Conservation (phyloP, 2,113 vertebrate species). For the Anolis sagrei region DNA sequence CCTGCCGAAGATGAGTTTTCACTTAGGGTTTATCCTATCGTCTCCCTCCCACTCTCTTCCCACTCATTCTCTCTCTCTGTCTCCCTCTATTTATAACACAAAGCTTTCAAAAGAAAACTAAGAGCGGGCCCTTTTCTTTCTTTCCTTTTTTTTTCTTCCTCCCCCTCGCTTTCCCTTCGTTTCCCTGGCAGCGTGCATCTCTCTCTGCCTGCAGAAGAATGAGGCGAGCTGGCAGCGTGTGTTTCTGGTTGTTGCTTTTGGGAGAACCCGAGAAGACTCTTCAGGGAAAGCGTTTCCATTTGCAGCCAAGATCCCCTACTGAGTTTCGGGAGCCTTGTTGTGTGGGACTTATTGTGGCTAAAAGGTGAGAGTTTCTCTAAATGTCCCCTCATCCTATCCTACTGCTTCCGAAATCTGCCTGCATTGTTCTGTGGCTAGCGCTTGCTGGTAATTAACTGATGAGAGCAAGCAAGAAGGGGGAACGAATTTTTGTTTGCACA, state of each 20-base stretch:
- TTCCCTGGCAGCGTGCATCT: slow-evolving; percentile 79
- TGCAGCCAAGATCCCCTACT: slow-evolving; percentile 63
- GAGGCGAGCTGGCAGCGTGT: slow-evolving; percentile 70
- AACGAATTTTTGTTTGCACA: neutral
- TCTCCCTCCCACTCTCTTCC: neutral
- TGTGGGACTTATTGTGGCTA: slow-evolving; percentile 70
- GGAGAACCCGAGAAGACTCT: slow-evolving; percentile 68
- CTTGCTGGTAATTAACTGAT: slow-evolving; percentile 65
- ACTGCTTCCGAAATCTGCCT: slow-evolving; percentile 56
- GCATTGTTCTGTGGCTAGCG: slow-evolving; percentile 72
- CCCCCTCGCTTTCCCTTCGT: slow-evolving; percentile 55
- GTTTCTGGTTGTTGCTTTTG: slow-evolving; percentile 69
- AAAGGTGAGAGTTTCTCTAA: slow-evolving; percentile 76
- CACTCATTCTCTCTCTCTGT: slow-evolving; percentile 31
- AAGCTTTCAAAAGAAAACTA: slow-evolving; percentile 71
- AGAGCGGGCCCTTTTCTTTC: slow-evolving; percentile 61
- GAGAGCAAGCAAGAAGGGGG: slow-evolving; percentile 53
- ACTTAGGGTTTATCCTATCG: slow-evolving; percentile 54
- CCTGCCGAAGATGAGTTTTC: slow-evolving; percentile 57
- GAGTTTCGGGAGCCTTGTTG: slow-evolving; percentile 70
- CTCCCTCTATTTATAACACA: slow-evolving; percentile 71
- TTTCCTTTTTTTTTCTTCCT: slow-evolving; percentile 45
- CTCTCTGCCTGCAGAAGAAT: slow-evolving; percentile 71
- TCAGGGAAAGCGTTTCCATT: slow-evolving; percentile 56
- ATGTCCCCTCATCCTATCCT: neutral